Base-by-base conservation (phyloP, 2,113 vertebrate species). In the Neolamprologus cancellatus region DNA sequence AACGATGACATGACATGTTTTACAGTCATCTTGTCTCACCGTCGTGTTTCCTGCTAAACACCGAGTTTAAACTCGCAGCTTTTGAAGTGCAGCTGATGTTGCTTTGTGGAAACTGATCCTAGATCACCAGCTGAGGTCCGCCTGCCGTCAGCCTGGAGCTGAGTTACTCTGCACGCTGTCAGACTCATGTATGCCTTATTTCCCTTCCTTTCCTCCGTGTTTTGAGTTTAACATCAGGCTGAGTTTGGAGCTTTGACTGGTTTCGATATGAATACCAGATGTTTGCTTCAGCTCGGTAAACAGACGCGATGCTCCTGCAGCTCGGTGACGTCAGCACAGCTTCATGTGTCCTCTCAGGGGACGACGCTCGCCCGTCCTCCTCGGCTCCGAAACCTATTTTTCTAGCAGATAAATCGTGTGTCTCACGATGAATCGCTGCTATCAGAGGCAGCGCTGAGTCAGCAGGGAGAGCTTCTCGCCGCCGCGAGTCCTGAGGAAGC, bases 391-490 rank as follows among this genome's bases (percentile, higher is more conserved):
- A 84, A 54, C 34, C 8, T 52, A 20, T 41, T 36, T 41, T 30
- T 79, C 13, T 4, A 44, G 36, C 74, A 61, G 76, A 90, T 85
- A 64, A 90, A 88, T 78, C 2, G n/a, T 20, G 50, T 61, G 78
- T 78, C 78, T 50, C 30, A 20, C 32, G 13, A 64, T 34, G 57
- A 79, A 23, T 82, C 6, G 15, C 79, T 85, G 69, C 55, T 54
- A 88, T 87, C 79, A 48, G 9, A 78, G 28, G 32, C n/a, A 84
- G 44, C 25, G 74, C 84, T 79, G 89, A 87, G 82, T 87, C 79
- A 78, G 79, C 79, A 11, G 57, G 76, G 53, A 81, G 79, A 59
- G 71, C 32, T 17, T 23, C 78, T 76, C 32, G 86, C 78, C 55
- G 14, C 41, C 3, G 57, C 11, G 18, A 48, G 34, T 57, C 41